Evolutionary conservation across 2,113 vertebrate species (phyloP), one percentile per base, ranked within the genome.

Genomic region (Bagarius yarrelli): DNA sequence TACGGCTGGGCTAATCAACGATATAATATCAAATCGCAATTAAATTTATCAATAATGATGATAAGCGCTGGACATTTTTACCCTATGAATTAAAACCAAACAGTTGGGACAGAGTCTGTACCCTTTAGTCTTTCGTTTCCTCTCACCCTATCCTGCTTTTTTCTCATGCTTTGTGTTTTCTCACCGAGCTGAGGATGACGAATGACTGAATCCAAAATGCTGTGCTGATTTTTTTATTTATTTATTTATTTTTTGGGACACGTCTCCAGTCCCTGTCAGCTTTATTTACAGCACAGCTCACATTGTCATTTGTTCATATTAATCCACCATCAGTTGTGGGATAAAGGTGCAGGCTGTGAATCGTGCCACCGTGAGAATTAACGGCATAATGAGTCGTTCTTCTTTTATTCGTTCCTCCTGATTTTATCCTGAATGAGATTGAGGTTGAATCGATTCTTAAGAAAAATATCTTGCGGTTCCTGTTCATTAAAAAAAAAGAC

Each of bases 121-220:
- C 56, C 19, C 19, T 59, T 59, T 13, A 59, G 47, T 6, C 50
- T 18, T 14, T 21, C 50, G 50, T 25, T 77, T 3, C 19, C n/a
- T 15, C 19, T 36, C 4, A 23, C 52, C 9, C 23, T 66, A 14
- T 66, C 27, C 27, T 5, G 5, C 23, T 40, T 18, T 21, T 47
- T 27, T 5, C 16, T 30, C 44, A 64, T 16, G 14, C 23, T 47
- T 77, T 63, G 59, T 55, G 27, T 52, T 69, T 83, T 61, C 64
- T 70, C 50, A 53, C 78, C 83, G 83, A 70, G 63, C 40, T 83
- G 75, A 77, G 71, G 82, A 83, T 77, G 70, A 55, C 70, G 19
- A 72, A 73, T 73, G 50, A 21, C 57, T 82, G 64, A 36, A 30
- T 56, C 12, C 13, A 2, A 61, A 78, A 23, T 2, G 16, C n/a